Conservation (phyloP, 2,888 invertebrate genomes). For the Mimas tiliae region DNA sequence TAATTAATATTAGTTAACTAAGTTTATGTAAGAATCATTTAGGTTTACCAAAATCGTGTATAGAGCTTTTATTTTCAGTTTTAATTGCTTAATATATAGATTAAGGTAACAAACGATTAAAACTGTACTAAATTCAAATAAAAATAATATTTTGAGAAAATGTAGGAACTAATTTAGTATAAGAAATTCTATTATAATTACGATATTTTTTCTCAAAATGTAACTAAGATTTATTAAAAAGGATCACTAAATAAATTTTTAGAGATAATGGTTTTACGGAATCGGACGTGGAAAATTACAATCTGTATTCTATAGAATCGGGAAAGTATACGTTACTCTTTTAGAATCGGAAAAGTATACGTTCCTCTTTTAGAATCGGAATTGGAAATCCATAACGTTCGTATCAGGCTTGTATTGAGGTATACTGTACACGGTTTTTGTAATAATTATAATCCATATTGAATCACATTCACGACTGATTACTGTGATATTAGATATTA, state of each 20-base stretch:
- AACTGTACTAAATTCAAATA: not conserved
- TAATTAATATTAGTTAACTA: not conserved
- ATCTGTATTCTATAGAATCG: not conserved
- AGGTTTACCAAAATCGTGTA: slow-evolving; percentile 17
- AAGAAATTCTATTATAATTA: not conserved
- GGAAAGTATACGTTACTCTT: too few relatives aligned
- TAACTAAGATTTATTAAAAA: not conserved
- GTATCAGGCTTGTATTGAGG: too few relatives aligned
- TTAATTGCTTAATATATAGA: not conserved
- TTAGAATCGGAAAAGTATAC: too few relatives aligned
- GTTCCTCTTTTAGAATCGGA: not conserved
- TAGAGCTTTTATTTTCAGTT: not conserved
- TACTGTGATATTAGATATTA: slow-evolving; percentile 75
- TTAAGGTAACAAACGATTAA: too few relatives aligned
- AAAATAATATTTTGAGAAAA: not conserved
- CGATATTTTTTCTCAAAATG: slow-evolving; percentile 5
- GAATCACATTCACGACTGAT: slow-evolving; percentile 49
- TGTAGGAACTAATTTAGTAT: not conserved
- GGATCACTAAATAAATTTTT: not conserved
- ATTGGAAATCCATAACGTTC: not conserved
- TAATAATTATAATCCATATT: slow-evolving; percentile 24
- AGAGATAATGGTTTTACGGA: slow-evolving; percentile 12
- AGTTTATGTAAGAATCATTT: slow-evolving; percentile 1
- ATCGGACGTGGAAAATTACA: slow-evolving; percentile 13
- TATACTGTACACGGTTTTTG: slow-evolving; percentile 13